Conservation (phyloP, 2,797 vertebrate species). For the Amblyraja radiata region DNA sequence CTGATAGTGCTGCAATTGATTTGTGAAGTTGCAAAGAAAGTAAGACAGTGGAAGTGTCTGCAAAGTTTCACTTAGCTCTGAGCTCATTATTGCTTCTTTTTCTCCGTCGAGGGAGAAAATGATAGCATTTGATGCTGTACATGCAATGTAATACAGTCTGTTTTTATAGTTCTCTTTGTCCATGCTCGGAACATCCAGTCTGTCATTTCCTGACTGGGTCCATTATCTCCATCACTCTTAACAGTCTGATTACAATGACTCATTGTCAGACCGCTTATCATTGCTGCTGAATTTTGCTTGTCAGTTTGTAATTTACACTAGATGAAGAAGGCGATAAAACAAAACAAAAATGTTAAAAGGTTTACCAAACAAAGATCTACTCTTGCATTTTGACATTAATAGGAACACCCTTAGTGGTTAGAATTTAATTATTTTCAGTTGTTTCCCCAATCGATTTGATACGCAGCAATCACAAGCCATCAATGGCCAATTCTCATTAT, state of each 20-base stretch:
- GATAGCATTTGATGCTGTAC: not conserved
- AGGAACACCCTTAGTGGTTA: not conserved
- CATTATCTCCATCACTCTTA: not conserved
- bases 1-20: not conserved
- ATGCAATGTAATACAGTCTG: not conserved
- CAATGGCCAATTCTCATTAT: conserved; percentile 1
- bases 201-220: conserved; percentile 15
- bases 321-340: conserved; percentile 1
- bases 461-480: not conserved
- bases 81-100: conserved; percentile 23
- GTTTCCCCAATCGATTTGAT: not conserved
- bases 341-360: not conserved
- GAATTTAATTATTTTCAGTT: conserved; percentile 29
- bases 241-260: conserved; percentile 25
- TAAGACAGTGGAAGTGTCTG: not conserved
- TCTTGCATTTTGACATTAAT: not conserved
- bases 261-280: conserved; percentile 15
- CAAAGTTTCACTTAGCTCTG: conserved; percentile 9
- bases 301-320: not conserved
- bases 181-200: not conserved
- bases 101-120: not conserved
- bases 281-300: not conserved
- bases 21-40: not conserved
- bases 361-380: not conserved
- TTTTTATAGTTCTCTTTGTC: not conserved